Conservation (phyloP, 2,797 vertebrate genomes). For the Neomorphus geoffroyi region DNA sequence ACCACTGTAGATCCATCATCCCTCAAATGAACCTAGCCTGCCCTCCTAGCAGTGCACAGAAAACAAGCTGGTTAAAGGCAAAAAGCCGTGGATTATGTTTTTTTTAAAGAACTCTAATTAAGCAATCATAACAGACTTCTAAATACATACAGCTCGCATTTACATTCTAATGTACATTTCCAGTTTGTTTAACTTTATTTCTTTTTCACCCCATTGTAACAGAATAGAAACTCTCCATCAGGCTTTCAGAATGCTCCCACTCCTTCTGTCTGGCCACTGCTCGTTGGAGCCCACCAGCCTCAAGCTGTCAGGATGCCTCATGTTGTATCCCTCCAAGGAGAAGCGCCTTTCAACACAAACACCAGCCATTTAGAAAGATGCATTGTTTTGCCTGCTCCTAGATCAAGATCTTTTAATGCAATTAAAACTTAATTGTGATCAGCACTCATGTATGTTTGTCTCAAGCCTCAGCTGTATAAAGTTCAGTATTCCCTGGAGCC, state of each 20-base stretch:
- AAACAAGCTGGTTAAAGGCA: background rate
- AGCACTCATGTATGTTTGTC: background rate
- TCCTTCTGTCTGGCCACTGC: background rate
- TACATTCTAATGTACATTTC: slow-evolving; percentile 2
- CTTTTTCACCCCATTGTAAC: slow-evolving; percentile 25
- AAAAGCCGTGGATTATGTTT: background rate
- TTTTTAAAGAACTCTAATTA: background rate
- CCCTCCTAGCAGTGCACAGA: background rate
- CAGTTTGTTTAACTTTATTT: slow-evolving; percentile 47
- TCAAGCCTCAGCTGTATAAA: background rate
- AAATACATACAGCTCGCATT: slow-evolving; percentile 11
- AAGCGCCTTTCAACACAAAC: background rate
- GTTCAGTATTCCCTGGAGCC: background rate
- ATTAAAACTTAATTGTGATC: slow-evolving; percentile 10
- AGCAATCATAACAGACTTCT: background rate
- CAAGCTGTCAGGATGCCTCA: slow-evolving; percentile 15
- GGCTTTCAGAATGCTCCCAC: background rate
- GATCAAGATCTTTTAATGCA: background rate
- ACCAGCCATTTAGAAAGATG: background rate
- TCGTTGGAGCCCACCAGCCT: background rate
- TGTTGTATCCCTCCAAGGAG: background rate
- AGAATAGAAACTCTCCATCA: background rate
- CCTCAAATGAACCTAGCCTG: background rate
- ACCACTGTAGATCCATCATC: background rate
- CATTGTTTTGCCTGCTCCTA: background rate